Evolutionary conservation across 2,113 vertebrate genomes (phyloP).

Genomic region (Calyptomena viridis): DNA sequence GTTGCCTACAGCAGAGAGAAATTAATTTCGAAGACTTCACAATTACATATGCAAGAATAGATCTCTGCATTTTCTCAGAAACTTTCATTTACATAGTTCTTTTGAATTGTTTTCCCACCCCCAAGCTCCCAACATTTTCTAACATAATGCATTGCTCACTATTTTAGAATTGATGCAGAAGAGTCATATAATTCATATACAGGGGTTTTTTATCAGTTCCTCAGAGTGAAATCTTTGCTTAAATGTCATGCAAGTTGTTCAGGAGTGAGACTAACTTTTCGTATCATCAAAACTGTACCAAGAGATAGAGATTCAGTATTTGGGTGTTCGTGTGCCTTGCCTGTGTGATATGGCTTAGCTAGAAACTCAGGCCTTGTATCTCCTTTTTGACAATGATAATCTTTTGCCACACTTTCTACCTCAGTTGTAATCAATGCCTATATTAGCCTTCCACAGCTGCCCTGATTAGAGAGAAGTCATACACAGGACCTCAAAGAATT

Average conservation of each 20-base stretch:
- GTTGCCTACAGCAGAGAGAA: not conserved
- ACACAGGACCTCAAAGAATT: not conserved
- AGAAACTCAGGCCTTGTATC: not conserved
- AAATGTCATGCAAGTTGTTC: not conserved
- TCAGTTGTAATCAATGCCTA: not conserved
- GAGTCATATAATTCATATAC: not conserved
- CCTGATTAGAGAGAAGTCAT: not conserved
- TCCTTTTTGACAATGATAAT: not conserved
- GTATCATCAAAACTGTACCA: not conserved
- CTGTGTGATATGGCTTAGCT: not conserved
- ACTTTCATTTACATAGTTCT: not conserved
- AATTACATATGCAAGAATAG: not conserved
- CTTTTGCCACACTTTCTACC: not conserved
- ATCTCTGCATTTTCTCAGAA: constrained; percentile 21
- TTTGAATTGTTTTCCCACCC: not conserved
- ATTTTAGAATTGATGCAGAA: not conserved
- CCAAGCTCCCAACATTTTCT: not conserved
- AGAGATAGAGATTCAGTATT: not conserved
- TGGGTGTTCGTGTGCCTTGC: not conserved
- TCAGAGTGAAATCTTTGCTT: not conserved
- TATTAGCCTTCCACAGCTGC: not conserved
- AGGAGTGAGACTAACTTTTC: not conserved
- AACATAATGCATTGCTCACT: not conserved
- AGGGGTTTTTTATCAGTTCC: not conserved
- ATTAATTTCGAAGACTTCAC: not conserved